Conservation (phyloP, 2,888 invertebrate species). For the Conistra vaccinii region DNA sequence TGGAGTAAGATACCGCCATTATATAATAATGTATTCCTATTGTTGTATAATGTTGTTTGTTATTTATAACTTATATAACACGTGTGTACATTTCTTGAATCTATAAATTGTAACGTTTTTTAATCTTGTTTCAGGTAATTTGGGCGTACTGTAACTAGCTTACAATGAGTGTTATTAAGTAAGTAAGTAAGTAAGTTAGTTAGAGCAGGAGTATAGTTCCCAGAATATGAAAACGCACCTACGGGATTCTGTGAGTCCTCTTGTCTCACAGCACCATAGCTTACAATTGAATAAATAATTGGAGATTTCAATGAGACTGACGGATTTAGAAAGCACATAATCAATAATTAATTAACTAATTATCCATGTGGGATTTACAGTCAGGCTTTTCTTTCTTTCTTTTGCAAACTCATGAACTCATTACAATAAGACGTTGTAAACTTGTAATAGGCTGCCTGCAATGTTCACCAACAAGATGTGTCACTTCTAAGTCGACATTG, state of each 20-base stretch:
- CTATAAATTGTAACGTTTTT: slow-evolving; percentile 28
- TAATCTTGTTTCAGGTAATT: slow-evolving; percentile 77
- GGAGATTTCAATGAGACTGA: not conserved
- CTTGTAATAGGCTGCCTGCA: slow-evolving; percentile 9
- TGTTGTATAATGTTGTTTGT: slow-evolving; percentile 43
- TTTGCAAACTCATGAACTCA: not conserved
- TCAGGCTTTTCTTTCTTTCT: not conserved
- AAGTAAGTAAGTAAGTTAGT: slow-evolving; percentile 51
- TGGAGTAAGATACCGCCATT: slow-evolving; percentile 43
- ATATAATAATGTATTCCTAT: slow-evolving; percentile 39
- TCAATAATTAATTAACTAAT: no score
- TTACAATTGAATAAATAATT: not conserved
- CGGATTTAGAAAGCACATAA: not conserved
- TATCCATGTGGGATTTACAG: not conserved
- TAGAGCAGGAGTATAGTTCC: not conserved
- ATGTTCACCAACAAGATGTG: slow-evolving; percentile 20
- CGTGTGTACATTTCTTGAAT: slow-evolving; percentile 21
- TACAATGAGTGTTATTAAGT: slow-evolving; percentile 56
- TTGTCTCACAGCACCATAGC: not conserved
- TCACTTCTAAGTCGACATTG: slow-evolving; percentile 30
- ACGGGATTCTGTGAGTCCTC: not conserved
- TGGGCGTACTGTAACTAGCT: slow-evolving; percentile 47
- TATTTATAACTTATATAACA: slow-evolving; percentile 20
- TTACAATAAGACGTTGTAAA: slow-evolving; percentile 4
- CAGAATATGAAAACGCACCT: not conserved